phyloP scores from a whole-genome alignment of 2,797 vertebrate genomes.

The Rhabdomys pumilio region DNA sequence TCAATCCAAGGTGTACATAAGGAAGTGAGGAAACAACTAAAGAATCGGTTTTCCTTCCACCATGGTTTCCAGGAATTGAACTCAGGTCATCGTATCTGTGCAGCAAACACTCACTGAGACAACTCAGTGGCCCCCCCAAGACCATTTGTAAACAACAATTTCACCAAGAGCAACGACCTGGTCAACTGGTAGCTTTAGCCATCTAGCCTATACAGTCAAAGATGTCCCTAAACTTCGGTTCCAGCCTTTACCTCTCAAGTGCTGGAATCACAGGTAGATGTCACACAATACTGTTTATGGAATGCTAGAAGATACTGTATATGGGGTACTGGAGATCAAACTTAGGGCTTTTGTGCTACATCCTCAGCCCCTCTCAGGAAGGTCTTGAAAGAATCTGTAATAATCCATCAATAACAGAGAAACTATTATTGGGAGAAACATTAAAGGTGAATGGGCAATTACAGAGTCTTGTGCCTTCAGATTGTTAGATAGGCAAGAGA shows the following conservation, averaged over 20 bases:
- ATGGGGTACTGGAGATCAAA: not conserved
- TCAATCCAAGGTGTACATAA: not conserved
- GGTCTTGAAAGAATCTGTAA: slow-evolving; percentile 27
- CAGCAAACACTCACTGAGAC: not conserved
- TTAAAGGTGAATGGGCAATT: not conserved
- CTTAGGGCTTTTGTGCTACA: not conserved
- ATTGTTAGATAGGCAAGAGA: not conserved
- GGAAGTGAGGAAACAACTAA: not conserved
- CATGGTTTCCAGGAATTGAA: not conserved
- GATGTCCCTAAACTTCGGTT: not conserved
- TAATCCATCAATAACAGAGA: not conserved
- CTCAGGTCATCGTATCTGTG: not conserved
- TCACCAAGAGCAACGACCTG: not conserved
- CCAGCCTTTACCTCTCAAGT: not conserved
- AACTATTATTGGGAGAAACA: not conserved
- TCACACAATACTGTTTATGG: not conserved
- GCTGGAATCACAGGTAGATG: not conserved
- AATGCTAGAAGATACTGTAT: not conserved
- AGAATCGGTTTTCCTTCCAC: not conserved
- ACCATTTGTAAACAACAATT: not conserved
- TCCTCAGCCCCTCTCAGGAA: not conserved
- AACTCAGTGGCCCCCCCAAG: not conserved
- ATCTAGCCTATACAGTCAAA: not conserved
- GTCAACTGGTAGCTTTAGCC: not conserved
- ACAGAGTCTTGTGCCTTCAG: not conserved